Conservation (phyloP, 2,113 vertebrate genomes). For the Caloenas nicobarica region DNA sequence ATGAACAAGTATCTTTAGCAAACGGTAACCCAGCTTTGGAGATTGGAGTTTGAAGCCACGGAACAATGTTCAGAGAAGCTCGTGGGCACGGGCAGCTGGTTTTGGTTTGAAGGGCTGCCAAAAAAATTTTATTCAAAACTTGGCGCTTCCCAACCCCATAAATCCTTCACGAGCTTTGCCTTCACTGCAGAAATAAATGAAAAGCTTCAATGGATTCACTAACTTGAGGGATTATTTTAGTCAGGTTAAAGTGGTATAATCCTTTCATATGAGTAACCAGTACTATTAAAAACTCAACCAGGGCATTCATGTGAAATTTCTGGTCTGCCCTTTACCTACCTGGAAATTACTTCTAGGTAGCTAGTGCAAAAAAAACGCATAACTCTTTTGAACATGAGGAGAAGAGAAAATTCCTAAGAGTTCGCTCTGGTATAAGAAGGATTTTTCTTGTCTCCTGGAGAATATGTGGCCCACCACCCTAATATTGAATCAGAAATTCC, state of each 20-base stretch:
- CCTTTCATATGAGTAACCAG: background rate
- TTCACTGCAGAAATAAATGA: slow-evolving; percentile 1
- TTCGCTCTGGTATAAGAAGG: background rate
- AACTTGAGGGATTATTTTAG: background rate
- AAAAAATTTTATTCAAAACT: background rate
- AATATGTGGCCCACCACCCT: too few species aligned
- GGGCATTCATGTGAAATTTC: background rate
- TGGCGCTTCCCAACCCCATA: background rate
- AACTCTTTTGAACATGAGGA: fast-evolving
- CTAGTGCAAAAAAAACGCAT: background rate
- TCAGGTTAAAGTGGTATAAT: background rate
- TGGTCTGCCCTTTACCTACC: background rate
- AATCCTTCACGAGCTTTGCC: background rate
- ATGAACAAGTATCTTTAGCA: background rate
- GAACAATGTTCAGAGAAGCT: background rate
- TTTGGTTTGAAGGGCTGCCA: background rate
- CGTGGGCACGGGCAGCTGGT: background rate
- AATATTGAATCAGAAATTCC: background rate
- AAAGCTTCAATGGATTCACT: background rate
- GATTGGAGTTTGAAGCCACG: background rate
- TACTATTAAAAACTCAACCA: background rate
- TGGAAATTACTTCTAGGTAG: background rate
- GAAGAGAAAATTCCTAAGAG: background rate
- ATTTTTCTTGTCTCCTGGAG: background rate
- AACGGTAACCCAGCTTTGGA: background rate